Evolutionary conservation across 2,797 vertebrate genomes (phyloP).

Genomic region (Diceros bicornis): DNA sequence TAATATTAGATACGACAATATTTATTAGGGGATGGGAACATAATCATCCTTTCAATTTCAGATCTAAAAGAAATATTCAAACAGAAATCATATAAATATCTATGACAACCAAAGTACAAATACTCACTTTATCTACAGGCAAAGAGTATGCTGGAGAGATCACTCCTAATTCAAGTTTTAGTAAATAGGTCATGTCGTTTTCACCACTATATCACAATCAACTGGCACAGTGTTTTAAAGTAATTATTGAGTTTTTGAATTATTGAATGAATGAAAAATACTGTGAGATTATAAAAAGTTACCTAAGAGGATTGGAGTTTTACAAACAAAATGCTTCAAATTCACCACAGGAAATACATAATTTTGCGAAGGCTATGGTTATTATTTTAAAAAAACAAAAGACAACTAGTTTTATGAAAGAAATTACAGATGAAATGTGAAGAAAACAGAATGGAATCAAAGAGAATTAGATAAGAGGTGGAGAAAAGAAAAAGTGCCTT

Average conservation of each 20-base stretch:
- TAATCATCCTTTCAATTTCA: background rate
- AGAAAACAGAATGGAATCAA: background rate
- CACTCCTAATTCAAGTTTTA: background rate
- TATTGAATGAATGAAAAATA: background rate
- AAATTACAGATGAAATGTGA: background rate
- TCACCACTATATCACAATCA: background rate
- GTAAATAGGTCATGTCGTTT: background rate
- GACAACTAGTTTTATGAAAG: background rate
- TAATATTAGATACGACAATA: background rate
- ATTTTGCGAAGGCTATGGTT: background rate
- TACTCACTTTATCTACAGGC: background rate
- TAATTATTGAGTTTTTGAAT: background rate
- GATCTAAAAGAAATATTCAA: background rate
- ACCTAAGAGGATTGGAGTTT: background rate
- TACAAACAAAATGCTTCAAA: background rate
- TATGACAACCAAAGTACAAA: background rate
- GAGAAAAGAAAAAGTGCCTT: background rate
- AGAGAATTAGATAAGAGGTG: background rate
- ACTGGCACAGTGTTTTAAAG: background rate
- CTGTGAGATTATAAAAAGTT: background rate
- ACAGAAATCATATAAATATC: background rate
- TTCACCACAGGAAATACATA: background rate
- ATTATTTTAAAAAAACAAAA: background rate
- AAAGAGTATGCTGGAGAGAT: background rate
- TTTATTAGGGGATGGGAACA: background rate